These are phyloP conservation scores for Spondyliosoma cantharus DNA, from an alignment of 2,797 vertebrate species.

Conservation along the genomic window DNA sequence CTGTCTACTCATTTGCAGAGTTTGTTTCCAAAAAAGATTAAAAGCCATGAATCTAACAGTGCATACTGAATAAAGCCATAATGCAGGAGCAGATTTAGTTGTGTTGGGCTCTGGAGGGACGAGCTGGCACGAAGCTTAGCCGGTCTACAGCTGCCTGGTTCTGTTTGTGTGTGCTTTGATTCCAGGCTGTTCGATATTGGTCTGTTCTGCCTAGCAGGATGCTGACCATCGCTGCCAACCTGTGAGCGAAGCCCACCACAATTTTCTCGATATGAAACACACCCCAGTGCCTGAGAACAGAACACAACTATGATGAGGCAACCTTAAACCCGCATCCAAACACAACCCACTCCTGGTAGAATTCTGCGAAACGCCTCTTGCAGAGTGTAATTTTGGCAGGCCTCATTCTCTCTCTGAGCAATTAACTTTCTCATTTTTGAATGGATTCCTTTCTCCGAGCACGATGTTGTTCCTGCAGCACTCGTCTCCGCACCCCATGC, in stretches of 20 bases:
- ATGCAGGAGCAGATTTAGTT: constrained; percentile 45
- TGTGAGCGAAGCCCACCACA: constrained; percentile 50
- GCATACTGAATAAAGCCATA: constrained; percentile 42
- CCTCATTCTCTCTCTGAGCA: constrained; percentile 17
- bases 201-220: constrained; percentile 52
- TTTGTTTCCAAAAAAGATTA: constrained; percentile 46
- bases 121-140: constrained; percentile 42
- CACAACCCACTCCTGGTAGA: constrained; percentile 37
- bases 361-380: constrained; percentile 10
- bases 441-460: constrained; percentile 40
- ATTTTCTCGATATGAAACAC: constrained; percentile 43
- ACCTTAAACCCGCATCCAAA: constrained; percentile 41
- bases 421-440: constrained; percentile 40
- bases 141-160: constrained; percentile 42
- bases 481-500: constrained; percentile 49
- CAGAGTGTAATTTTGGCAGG: constrained; percentile 33
- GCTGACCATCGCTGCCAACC: constrained; percentile 53
- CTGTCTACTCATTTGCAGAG: constrained; percentile 41
- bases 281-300: constrained; percentile 32
- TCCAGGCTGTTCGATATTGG: constrained; percentile 54
- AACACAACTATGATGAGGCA: constrained; percentile 3
- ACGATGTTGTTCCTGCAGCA: constrained; percentile 42
- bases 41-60: constrained; percentile 40
- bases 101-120: constrained; percentile 49
- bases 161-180: constrained; percentile 46